phyloP scores from a whole-genome alignment of 1,140 invertebrate genomes.

The Pristionchus pacificus region DNA sequence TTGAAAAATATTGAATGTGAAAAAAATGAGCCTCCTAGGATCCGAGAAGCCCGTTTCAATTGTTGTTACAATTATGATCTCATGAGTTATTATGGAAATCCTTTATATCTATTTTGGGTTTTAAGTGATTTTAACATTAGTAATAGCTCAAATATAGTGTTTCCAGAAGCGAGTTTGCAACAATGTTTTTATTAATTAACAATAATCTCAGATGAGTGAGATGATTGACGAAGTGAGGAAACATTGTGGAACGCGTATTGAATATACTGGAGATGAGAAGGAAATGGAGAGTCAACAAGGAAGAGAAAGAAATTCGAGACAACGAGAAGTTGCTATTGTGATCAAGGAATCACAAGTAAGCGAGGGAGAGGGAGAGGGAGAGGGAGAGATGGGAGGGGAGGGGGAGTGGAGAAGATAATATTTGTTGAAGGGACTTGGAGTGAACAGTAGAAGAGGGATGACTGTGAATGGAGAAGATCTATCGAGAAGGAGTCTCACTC shows the following conservation, averaged over 20 bases:
- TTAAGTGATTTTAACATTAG: too few relatives aligned
- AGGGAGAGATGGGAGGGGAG: not conserved
- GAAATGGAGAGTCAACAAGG: slow-evolving; percentile 25
- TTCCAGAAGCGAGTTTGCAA: too few relatives aligned
- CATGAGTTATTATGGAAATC: too few relatives aligned
- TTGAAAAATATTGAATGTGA: too few relatives aligned
- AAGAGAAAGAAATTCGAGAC: slow-evolving; percentile 22
- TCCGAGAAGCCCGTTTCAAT: too few relatives aligned
- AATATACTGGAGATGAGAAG: not conserved
- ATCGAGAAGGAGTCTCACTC: not conserved
- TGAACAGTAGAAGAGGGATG: slow-evolving; percentile 17
- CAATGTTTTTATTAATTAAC: too few relatives aligned
- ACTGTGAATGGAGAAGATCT: slow-evolving; percentile 10
- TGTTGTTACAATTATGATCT: too few relatives aligned
- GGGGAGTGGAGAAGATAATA: too few relatives aligned
- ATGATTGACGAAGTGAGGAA: not conserved
- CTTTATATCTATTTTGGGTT: too few relatives aligned
- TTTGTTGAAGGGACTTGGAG: too few relatives aligned
- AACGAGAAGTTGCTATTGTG: slow-evolving; percentile 21
- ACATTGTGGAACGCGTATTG: not conserved
- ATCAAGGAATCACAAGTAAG: slow-evolving; percentile 24
- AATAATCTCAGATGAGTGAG: not conserved
- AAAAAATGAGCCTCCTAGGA: too few relatives aligned
- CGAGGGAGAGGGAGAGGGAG: not conserved
- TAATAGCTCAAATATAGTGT: too few relatives aligned